Evolutionary conservation across 2,888 invertebrate species (phyloP), one percentile per base, ranked within the genome.

Genomic region (Taphrorychus bicolor): DNA sequence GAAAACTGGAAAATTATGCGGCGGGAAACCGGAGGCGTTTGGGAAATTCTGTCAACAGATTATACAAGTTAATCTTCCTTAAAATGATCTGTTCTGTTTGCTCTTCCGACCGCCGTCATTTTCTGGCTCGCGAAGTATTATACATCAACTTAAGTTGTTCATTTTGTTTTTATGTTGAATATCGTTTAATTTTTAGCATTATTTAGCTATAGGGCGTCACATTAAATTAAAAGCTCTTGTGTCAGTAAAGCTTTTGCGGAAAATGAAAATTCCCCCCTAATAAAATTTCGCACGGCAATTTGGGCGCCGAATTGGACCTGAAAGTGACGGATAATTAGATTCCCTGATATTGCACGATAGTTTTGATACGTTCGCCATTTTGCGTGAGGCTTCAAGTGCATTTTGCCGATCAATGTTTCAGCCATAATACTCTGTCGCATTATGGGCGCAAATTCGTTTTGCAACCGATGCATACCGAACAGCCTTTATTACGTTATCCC

Each of bases 1-100:
- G 59, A 59, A 62, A 67, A 70, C 72, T 70, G 72, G 72, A 70
- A 64, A 66, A 74, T 72, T 71, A 66, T 73, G 73, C 72, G 73
- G 73, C 73, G 72, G 72, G 65, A 72, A 73, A 70, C 73, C 74
- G 72, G 74, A 72, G 32, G 45, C 24, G 74, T 73, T 75, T 74
- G 74, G 77, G 78, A 78, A 79, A 80, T 77, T 76, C 77, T 80
- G 79, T 78, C 79, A 79, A 79, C 80, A 79, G 80, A 79, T 80
- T 79, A 80, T 79, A 78, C 78, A 78, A 80, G 80, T 78, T 81
- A 81, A 81, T 81, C 79, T 78, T 70, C 75, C 75, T 78, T 76
- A 75, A 80, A 81, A 80, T 80, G 76, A 80, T 78, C 79, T 79
- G 78, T 79, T 78, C 79, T 79, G 76, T 74, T 76, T 58, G 58